These are phyloP conservation scores for Epizoanthus stellaris DNA, from an alignment of 92 coral and sea anemone genomes.

Conservation along the genomic window DNA sequence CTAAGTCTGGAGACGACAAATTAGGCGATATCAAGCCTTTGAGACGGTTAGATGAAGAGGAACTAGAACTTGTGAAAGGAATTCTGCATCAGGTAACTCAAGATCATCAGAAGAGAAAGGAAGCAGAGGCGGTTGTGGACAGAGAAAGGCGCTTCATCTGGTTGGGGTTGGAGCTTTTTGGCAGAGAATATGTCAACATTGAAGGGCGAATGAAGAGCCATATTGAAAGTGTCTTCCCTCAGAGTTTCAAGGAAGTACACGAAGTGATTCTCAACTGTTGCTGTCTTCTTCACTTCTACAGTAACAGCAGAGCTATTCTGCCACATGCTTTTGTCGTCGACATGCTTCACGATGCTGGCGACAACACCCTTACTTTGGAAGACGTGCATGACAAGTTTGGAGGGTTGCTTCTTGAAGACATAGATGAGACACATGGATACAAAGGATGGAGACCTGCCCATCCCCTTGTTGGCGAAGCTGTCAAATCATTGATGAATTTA, in stretches of 20 bases:
- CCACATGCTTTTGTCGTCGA: slow-evolving; percentile 59
- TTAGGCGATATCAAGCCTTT: slow-evolving; percentile 32
- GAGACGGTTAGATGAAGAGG: slow-evolving; percentile 53
- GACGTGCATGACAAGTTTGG: slow-evolving; percentile 45
- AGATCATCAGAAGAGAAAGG: slow-evolving; percentile 28
- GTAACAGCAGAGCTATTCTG: slow-evolving; percentile 44
- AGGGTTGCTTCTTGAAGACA: slow-evolving; percentile 38
- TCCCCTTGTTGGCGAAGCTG: slow-evolving; percentile 40
- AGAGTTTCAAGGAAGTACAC: slow-evolving; percentile 28
- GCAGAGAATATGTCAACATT: slow-evolving; percentile 55
- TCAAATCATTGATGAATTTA: slow-evolving; percentile 30
- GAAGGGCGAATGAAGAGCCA: slow-evolving; percentile 54
- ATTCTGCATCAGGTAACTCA: slow-evolving; percentile 44
- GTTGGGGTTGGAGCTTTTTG: slow-evolving; percentile 69
- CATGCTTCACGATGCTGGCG: slow-evolving; percentile 44
- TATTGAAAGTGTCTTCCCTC: slow-evolving; percentile 44
- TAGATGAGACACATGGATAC: slow-evolving; percentile 20
- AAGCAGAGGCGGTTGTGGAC: slow-evolving; percentile 55
- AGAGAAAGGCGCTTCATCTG: slow-evolving; percentile 66
- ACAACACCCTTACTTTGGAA: slow-evolving; percentile 2
- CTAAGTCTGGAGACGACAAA: slow-evolving; percentile 6
- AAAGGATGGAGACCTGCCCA: slow-evolving; percentile 47
- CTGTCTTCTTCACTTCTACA: slow-evolving; percentile 63
- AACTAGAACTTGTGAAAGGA: slow-evolving; percentile 51
- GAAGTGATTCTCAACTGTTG: slow-evolving; percentile 56